Evolutionary conservation across 2,797 vertebrate species (phyloP).

Genomic region (Sebastes itinus): DNA sequence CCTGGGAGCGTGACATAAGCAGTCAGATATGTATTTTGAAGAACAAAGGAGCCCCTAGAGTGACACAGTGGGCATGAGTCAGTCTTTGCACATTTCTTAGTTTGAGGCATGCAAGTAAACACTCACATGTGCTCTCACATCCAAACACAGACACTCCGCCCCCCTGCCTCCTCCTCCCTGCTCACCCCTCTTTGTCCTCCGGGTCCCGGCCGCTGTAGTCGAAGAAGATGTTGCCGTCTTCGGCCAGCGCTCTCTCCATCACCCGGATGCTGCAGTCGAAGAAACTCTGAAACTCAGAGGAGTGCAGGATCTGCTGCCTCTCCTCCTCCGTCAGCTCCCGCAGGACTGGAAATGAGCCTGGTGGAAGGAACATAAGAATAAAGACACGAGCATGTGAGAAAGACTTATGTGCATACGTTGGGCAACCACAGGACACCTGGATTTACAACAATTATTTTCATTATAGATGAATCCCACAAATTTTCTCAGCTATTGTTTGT

Average conservation of each 20-base stretch:
- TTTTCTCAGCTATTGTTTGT: not conserved
- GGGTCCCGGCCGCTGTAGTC: conserved; percentile 93
- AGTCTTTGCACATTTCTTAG: conserved; percentile 42
- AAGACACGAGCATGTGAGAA: not conserved
- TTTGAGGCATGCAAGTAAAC: conserved; percentile 41
- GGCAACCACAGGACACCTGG: not conserved
- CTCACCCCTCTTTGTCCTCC: conserved; percentile 95
- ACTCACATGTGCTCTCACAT: conserved; percentile 42
- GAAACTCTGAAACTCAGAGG: conserved; percentile 96
- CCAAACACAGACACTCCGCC: conserved; percentile 4
- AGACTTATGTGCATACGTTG: not conserved
- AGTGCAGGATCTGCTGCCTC: conserved; percentile 95
- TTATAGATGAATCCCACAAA: not conserved
- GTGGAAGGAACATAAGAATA: not conserved
- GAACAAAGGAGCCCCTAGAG: conserved; percentile 66
- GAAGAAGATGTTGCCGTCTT: conserved; percentile 94
- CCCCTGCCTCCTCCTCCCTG: not conserved
- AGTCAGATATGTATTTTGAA: conserved; percentile 68
- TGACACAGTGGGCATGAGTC: conserved; percentile 60
- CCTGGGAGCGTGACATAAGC: conserved; percentile 67
- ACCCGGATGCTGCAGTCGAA: conserved; percentile 96
- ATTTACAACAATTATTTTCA: not conserved
- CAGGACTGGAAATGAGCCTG: conserved; percentile 61
- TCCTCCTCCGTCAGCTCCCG: conserved; percentile 96
- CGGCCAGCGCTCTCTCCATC: conserved; percentile 94